A percentile compares a stretch with the other conserved stretches of the same genome.
These are phyloP conservation scores for Sarcophaga subvicina DNA, from an alignment of 2,888 invertebrate genomes.

Conservation along the genomic window DNA sequence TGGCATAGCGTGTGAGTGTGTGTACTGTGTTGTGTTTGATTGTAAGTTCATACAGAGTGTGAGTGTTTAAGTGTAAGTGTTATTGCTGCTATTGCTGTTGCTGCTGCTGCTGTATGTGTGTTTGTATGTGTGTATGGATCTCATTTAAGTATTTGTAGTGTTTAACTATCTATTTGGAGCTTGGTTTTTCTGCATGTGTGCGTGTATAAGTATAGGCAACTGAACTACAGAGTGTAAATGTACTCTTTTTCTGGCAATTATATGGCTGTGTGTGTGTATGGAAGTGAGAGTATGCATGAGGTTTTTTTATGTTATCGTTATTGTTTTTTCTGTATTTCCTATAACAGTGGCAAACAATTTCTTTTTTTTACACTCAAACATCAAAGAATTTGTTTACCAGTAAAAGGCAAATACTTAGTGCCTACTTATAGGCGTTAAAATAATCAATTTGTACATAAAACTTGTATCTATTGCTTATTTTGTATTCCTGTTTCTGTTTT, in stretches of 20 bases:
- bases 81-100: background rate
- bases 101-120: conserved; percentile 3
- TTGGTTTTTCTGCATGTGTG: conserved; percentile 29
- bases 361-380: no score
- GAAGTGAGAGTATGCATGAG: conserved; percentile 14
- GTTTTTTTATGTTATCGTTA: conserved; percentile 41
- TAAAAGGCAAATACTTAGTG: no score
- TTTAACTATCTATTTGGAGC: conserved; percentile 62
- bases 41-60: conserved; percentile 20
- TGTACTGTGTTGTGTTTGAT: conserved; percentile 21
- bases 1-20: conserved; percentile 2
- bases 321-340: conserved; percentile 15
- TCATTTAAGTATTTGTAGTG: conserved; percentile 42
- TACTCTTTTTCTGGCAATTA: conserved; percentile 53
- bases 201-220: background rate
- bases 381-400: no score
- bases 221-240: conserved; percentile 59
- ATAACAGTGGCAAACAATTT: background rate
- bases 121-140: conserved; percentile 51
- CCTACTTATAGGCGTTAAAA: no score
- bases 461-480: no score
- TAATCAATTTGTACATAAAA: no score
- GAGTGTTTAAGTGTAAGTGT: background rate
- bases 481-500: no score
- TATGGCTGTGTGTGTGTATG: conserved; percentile 18